Evolutionary conservation across 2,797 vertebrate genomes (phyloP).

Genomic region (Strix occidentalis): DNA sequence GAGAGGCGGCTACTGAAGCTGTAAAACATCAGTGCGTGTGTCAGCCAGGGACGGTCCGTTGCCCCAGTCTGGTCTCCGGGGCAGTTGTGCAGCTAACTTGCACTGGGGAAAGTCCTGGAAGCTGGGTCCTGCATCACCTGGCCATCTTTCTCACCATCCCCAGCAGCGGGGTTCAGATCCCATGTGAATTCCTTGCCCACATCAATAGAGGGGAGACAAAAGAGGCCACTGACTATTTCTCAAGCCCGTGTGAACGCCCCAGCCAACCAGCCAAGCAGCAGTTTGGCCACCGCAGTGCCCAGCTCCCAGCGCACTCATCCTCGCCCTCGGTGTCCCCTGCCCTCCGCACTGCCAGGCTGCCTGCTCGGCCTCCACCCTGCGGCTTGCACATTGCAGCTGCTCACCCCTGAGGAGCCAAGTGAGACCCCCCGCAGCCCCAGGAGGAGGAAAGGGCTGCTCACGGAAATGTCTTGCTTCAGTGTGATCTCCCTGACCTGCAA

Average conservation of each 20-base stretch:
- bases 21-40: not conserved
- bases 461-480: not conserved
- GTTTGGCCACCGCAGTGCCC: fast-evolving
- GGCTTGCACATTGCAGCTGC: fast-evolving
- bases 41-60: not conserved
- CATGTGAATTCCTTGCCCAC: not conserved
- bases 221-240: not conserved
- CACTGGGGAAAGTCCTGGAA: not conserved
- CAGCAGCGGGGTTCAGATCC: not conserved
- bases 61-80: not conserved
- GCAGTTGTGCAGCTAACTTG: not conserved
- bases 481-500: not conserved
- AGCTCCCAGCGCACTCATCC: not conserved
- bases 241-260: fast-evolving
- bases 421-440: fast-evolving
- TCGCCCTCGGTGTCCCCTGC: not conserved
- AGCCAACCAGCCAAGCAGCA: not conserved
- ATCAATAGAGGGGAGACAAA: not conserved
- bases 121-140: not conserved
- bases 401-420: fast-evolving
- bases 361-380: not conserved
- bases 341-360: not conserved
- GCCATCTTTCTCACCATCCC: not conserved
- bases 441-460: not conserved
- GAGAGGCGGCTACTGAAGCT: not conserved